Evolutionary conservation across 2,888 invertebrate genomes (phyloP).

Genomic region (Agrenia bidenticulata): DNA sequence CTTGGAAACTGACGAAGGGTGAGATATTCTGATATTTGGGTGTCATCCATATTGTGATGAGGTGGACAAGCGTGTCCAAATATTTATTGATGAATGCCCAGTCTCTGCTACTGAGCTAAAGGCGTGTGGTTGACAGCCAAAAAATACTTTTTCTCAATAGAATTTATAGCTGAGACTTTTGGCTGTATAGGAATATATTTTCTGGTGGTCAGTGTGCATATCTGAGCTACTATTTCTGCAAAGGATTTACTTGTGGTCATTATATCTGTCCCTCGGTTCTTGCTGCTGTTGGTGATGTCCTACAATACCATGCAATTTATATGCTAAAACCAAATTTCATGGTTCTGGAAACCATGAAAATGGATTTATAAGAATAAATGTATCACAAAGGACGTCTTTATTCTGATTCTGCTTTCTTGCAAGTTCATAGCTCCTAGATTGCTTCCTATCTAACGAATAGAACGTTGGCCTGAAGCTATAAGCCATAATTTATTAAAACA

Average conservation of each 20-base stretch:
- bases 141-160: conserved; percentile 44
- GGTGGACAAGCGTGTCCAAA: conserved; percentile 54
- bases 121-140: conserved; percentile 50
- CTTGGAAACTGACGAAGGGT: neutral
- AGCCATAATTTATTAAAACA: too few species aligned
- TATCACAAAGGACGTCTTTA: too few species aligned
- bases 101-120: conserved; percentile 22
- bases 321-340: conserved; percentile 7
- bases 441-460: too few species aligned
- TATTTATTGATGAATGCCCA: conserved; percentile 52
- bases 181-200: neutral
- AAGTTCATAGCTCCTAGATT: too few species aligned
- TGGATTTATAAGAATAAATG: too few species aligned
- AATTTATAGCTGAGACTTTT: conserved; percentile 19
- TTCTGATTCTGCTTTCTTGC: too few species aligned
- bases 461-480: too few species aligned
- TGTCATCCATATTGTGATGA: conserved; percentile 32
- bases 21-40: neutral
- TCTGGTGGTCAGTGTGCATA: conserved; percentile 4
- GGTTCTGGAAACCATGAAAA: neutral
- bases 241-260: too few species aligned
- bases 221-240: too few species aligned
- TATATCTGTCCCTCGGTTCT: too few species aligned
- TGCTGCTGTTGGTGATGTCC: neutral
- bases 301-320: neutral